These are phyloP conservation scores for Epinotia demarniana DNA, from an alignment of 2,888 invertebrate genomes.

Conservation along the genomic window DNA sequence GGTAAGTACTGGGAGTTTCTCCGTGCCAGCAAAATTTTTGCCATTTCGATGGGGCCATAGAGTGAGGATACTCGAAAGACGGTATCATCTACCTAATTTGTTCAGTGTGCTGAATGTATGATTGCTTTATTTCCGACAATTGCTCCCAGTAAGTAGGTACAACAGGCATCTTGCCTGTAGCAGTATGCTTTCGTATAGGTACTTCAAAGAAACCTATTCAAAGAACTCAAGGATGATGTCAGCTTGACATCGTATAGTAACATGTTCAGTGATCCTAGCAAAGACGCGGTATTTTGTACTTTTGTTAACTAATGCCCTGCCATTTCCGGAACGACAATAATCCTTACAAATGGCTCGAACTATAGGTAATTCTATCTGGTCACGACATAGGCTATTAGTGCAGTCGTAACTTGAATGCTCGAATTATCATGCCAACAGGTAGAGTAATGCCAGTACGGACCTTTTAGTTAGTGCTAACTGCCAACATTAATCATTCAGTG, in stretches of 20 bases:
- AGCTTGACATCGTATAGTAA: constrained; percentile 2
- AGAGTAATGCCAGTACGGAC: neutral
- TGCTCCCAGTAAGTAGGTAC: neutral
- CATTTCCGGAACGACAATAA: constrained; percentile 5
- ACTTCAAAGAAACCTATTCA: no score
- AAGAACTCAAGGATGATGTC: neutral
- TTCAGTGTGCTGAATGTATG: neutral
- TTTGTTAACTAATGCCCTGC: constrained; percentile 14
- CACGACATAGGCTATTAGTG: constrained; percentile 10
- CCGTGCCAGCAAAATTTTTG: neutral
- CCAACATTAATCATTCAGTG: neutral
- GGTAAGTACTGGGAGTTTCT: no score
- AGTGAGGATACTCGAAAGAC: neutral
- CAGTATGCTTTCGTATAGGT: no score
- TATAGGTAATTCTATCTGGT: constrained; percentile 2
- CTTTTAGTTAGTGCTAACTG: neutral
- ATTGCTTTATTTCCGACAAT: neutral
- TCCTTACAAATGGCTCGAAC: neutral
- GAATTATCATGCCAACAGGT: constrained; percentile 1
- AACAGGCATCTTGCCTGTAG: no score
- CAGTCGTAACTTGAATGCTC: neutral
- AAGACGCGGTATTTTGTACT: constrained; percentile 19
- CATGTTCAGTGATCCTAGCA: neutral
- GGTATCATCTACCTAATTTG: no score
- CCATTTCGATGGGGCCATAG: neutral